Evolutionary conservation across 2,888 invertebrate species (phyloP).

Genomic region (Leptopilina myrica): DNA sequence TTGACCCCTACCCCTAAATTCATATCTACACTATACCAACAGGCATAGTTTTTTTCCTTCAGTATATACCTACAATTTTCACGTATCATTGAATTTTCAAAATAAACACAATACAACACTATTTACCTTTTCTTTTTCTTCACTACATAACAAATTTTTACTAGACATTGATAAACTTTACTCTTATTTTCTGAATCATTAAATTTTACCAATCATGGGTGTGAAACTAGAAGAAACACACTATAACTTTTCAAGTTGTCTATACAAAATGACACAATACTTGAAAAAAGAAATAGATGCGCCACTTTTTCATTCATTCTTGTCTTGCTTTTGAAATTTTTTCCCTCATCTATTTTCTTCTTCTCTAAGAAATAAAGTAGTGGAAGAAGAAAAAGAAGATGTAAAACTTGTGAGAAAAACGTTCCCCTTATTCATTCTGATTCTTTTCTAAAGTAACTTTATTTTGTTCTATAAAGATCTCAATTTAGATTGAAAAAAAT

Average conservation of each 20-base stretch:
- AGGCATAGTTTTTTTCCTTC: not conserved
- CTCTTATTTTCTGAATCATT: conserved; percentile 31
- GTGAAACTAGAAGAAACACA: conserved; percentile 2
- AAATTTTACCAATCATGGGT: conserved; percentile 15
- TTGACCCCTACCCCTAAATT: conserved; percentile 13
- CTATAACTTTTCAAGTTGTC: not conserved
- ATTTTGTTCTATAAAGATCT: not conserved
- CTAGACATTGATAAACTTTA: not conserved
- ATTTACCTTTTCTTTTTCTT: not conserved
- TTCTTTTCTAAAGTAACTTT: not conserved
- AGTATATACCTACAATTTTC: not conserved
- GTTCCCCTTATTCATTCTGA: not conserved
- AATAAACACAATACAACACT: not conserved
- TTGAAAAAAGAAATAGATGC: conserved; percentile 1
- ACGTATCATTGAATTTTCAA: not conserved
- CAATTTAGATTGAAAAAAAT: not conserved
- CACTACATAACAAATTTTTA: not conserved
- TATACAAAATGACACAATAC: not conserved
- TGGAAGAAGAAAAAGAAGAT: not conserved
- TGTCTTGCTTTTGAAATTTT: not conserved
- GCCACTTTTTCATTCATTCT: not conserved
- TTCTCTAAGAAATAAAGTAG: too few species aligned
- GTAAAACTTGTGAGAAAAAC: conserved; percentile 31
- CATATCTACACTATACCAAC: not conserved
- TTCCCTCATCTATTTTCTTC: not conserved